These are phyloP conservation scores for Cuniculus paca DNA, from an alignment of 2,797 vertebrate species.

Conservation along the genomic window DNA sequence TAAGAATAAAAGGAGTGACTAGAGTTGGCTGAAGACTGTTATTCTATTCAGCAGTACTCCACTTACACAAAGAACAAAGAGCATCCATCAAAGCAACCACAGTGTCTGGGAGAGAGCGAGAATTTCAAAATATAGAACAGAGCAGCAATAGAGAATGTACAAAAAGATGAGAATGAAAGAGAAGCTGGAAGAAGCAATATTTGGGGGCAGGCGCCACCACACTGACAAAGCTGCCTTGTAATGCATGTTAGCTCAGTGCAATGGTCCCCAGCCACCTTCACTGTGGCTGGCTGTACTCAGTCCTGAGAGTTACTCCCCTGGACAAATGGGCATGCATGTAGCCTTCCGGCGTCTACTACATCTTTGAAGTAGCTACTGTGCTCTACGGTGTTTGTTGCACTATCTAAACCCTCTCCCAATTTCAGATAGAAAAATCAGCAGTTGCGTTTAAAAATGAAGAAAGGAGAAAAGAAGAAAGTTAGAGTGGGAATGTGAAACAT, in stretches of 20 bases:
- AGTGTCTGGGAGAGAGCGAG: constrained; percentile 8
- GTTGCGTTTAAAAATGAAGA: not conserved
- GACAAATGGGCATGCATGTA: rapidly evolving
- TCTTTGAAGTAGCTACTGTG: not conserved
- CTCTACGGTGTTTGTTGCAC: not conserved
- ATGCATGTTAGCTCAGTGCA: rapidly evolving
- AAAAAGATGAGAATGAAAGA: not conserved
- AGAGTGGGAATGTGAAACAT: not conserved
- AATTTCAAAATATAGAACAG: not conserved
- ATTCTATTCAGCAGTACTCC: not conserved
- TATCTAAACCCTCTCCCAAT: not conserved
- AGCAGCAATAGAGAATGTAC: not conserved
- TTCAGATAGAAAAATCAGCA: constrained; percentile 5
- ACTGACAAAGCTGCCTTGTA: not conserved
- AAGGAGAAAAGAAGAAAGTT: not conserved
- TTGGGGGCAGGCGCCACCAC: not conserved
- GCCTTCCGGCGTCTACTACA: not conserved
- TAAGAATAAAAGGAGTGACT: not conserved
- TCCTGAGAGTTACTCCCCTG: not conserved
- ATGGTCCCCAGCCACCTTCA: too few species aligned
- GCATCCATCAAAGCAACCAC: constrained; percentile 46
- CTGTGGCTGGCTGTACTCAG: too few species aligned
- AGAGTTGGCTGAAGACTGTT: not conserved
- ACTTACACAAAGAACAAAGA: constrained; percentile 55
- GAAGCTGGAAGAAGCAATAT: not conserved